Conservation (phyloP, 2,797 vertebrate genomes). For the Cheirogaleus major region DNA sequence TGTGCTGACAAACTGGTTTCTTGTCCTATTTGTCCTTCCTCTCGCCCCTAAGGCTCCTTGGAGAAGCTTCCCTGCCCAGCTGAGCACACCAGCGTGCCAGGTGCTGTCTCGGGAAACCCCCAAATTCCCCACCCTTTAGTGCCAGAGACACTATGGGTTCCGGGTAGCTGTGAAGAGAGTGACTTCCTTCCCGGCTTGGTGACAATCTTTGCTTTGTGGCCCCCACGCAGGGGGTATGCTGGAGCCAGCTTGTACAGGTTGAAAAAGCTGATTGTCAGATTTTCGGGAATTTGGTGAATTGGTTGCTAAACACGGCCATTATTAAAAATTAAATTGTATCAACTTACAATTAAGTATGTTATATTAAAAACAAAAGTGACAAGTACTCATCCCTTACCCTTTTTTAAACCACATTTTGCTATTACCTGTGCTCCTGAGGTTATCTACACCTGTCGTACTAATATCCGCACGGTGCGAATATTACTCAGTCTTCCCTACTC, state of each 20-base stretch:
- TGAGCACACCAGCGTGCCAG: rapidly evolving
- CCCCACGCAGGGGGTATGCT: rapidly evolving
- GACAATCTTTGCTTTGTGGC: not conserved
- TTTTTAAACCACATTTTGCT: not conserved
- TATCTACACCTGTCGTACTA: rapidly evolving
- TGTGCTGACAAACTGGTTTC: not conserved
- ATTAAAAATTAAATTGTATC: not conserved
- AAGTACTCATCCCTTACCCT: not conserved
- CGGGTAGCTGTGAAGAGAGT: not conserved
- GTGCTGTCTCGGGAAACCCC: not conserved
- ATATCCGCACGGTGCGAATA: too few relatives aligned
- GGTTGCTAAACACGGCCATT: not conserved
- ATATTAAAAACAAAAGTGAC: not conserved
- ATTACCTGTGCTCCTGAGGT: not conserved
- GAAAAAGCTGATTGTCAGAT: not conserved
- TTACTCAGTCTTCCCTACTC: rapidly evolving
- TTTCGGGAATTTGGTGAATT: not conserved
- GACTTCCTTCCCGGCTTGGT: rapidly evolving
- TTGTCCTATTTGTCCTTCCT: not conserved
- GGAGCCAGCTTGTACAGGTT: not conserved
- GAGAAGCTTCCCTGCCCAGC: not conserved
- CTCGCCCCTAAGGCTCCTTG: not conserved
- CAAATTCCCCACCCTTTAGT: rapidly evolving
- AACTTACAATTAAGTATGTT: not conserved
- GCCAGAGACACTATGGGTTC: not conserved